A percentile compares a stretch with the other conserved stretches of the same genome.
Conservation (phyloP, 1,140 invertebrate species). For the Meloidogyne exigua region DNA sequence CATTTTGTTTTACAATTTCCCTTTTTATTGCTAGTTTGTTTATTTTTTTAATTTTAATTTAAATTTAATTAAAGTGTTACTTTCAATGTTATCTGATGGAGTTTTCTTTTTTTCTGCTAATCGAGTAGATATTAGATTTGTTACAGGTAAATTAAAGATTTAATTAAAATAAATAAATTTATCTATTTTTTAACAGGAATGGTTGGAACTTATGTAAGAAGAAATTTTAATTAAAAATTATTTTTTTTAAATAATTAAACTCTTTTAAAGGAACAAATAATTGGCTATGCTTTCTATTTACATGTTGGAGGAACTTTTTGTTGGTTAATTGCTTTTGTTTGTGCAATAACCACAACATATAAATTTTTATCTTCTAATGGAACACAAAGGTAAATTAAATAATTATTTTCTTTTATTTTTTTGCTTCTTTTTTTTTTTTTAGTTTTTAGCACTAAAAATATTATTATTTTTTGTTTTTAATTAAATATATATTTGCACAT, state of each 20-base stretch:
- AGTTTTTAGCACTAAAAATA: background rate
- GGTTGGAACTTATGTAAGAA: conserved; percentile 27
- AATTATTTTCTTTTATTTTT: background rate
- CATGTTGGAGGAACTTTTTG: conserved; percentile 59
- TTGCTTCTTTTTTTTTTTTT: conserved; percentile 5
- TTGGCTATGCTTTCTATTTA: conserved; percentile 63
- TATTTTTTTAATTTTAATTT: conserved; percentile 21
- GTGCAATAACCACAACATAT: conserved; percentile 58
- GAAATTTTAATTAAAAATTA: too few species aligned
- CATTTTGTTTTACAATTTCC: conserved; percentile 60
- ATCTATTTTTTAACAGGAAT: conserved; percentile 16
- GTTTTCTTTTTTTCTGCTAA: conserved; percentile 63
- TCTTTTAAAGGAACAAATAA: conserved; percentile 43
- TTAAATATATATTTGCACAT: background rate
- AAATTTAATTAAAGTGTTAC: conserved; percentile 46
- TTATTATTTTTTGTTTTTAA: background rate
- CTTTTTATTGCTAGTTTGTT: conserved; percentile 57
- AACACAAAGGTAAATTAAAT: conserved; percentile 17
- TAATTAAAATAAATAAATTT: background rate
- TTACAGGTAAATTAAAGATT: conserved; percentile 44
- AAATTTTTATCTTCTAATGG: conserved; percentile 57
- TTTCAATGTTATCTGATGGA: conserved; percentile 60
- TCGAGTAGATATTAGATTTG: conserved; percentile 61
- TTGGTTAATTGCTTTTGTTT: conserved; percentile 56
- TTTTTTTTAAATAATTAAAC: too few species aligned